Base-by-base conservation (phyloP, 2,888 invertebrate genomes). In the Leptogaster cylindrica region DNA sequence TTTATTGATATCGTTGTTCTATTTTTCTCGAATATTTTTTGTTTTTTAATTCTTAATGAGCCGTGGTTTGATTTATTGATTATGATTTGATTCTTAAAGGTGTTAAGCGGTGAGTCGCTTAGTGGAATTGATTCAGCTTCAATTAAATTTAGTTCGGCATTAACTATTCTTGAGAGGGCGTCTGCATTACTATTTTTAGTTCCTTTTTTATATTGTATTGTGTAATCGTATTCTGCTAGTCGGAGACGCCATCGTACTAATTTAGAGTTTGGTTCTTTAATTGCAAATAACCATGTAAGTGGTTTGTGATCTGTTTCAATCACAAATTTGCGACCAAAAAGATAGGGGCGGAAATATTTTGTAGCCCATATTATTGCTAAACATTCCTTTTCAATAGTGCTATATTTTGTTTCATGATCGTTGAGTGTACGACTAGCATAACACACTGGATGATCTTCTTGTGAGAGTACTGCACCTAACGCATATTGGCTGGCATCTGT, bases 291-390 rank as follows among this genome's bases (percentile, higher is more conserved):
- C 74, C 73, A 75, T 25, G 64, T 55, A 1, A 77, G 66, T 0
- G 75, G 74, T 58, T 71, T 72, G 68, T 77, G 76, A 65, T 77
- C 77, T 0, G 75, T 76, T n/a, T 73, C 68, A 2, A 77, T 68
- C 8, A 55, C 68, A 58, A 77, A 76, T 46, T 69, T 71, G 65
- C 70, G 44, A 0, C 76, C 76, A 61, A 72, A 76, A 8, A 77
- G 12, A 66, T 76, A 76, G 0, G 74, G 74, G 36, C 74, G 46
- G 51, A 74, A 76, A 67, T 75, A 72, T 55, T 73, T 71, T 1
- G 72, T 70, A 1, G 70, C 71, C 69, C 72, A 73, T 0, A 75
- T 65, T 1, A 76, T 73, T 1, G 74, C 75, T 5, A 73, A 33
- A 0, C 75, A 41, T 70, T 76, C 76, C 55, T 72, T 73, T 55